Evolutionary conservation across 2,888 invertebrate genomes (phyloP).

Genomic region (Tridacna gigas): DNA sequence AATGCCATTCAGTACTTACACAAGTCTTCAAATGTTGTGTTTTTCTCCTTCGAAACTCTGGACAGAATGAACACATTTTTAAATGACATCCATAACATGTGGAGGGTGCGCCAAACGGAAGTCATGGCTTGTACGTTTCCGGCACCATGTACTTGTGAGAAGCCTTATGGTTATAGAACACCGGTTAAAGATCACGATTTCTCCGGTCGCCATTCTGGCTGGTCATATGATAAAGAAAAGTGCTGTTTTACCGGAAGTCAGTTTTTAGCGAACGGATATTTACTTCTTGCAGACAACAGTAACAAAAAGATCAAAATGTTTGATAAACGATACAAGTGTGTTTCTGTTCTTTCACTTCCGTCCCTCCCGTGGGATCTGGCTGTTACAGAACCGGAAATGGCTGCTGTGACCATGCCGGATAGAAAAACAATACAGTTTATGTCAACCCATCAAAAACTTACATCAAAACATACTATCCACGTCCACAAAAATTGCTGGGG

Average conservation of each 20-base stretch:
- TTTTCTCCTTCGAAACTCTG: constrained; percentile 43
- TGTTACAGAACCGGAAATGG: constrained; percentile 41
- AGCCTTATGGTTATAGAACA: constrained; percentile 44
- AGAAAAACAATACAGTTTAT: constrained; percentile 56
- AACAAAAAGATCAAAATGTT: constrained; percentile 63
- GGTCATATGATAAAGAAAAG: constrained; percentile 55
- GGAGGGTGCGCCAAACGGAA: constrained; percentile 42
- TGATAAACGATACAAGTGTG: constrained; percentile 56
- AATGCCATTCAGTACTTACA: constrained; percentile 42
- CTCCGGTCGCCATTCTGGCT: constrained; percentile 54
- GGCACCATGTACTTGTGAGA: constrained; percentile 55
- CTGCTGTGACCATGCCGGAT: constrained; percentile 55
- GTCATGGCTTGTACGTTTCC: constrained; percentile 43
- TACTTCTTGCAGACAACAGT: constrained; percentile 53
- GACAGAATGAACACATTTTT: constrained; percentile 22
- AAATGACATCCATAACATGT: constrained; percentile 29
- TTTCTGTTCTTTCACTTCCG: constrained; percentile 43
- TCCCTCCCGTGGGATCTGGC: constrained; percentile 60
- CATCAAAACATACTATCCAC: constrained; percentile 38
- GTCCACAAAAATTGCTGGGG: constrained; percentile 61
- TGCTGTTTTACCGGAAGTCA: constrained; percentile 63
- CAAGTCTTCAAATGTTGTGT: constrained; percentile 27
- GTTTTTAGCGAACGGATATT: constrained; percentile 53
- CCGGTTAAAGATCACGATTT: constrained; percentile 46
- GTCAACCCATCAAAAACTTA: constrained; percentile 38